Base-by-base conservation (phyloP, 1,140 invertebrate genomes). In the Hyles vespertilio region DNA sequence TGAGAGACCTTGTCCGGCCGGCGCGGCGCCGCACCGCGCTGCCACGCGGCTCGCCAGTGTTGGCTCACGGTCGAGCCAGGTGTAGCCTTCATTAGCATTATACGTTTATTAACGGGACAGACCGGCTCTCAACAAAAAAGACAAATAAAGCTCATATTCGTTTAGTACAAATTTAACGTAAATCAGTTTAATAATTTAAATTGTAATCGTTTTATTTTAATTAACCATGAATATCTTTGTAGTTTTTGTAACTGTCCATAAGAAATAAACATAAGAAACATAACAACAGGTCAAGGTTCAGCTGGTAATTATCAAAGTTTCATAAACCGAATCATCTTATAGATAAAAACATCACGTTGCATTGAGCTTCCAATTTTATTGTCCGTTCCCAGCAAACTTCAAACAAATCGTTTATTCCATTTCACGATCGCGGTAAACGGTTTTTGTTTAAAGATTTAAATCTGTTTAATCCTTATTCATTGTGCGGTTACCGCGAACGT, bases 31-130 rank as follows among this genome's bases (percentile, higher is more conserved):
- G 36, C 36, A 2, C 5, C 36, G 36, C 4, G 8, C 36, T 1
- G 36, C 8, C 36, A 22, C 22, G 22, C 22, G 22, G 22, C 22
- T 52, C 12, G 32, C 9, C 22, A 32, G 32, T 9, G 46, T 50
- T 58, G 55, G 61, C 52, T 61, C 69, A 57, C 66, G 53, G 33
- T 47, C 59, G 62, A 59, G 68, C 60, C 72, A 74, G 68, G 73
- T 78, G 74, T 70, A 60, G 66, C 57, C 59, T 78, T 79, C 79
- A 81, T 85, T 81, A 82, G 67, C 76, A 84, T 78, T 69, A 72
- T 67, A 69, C 67, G 65, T 68, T 80, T 70, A 77, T 81, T 84
- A 79, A 81, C 74, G 72, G 71, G 65, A 79, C 67, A 65, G 51
- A 60, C 61, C 70, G 60, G 61, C 65, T 64, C 50, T 55, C 58